Evolutionary conservation across 2,888 invertebrate genomes (phyloP), one percentile per base, ranked within the genome.

Genomic region (Drosophila meridionalis): DNA sequence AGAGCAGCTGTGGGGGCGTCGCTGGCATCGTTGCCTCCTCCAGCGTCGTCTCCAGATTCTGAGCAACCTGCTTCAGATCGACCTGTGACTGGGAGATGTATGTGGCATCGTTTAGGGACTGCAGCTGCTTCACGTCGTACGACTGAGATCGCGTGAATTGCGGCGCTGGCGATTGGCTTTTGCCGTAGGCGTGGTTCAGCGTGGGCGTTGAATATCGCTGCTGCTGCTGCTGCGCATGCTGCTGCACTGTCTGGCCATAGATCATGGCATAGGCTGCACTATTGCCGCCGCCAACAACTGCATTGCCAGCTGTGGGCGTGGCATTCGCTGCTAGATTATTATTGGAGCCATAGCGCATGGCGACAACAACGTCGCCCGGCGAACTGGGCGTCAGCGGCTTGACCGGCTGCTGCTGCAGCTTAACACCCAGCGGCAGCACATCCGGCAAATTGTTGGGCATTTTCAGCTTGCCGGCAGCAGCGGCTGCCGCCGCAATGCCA

Each of bases 391-490:
- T 47, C 30, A 65, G 20, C 58, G 57, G 58, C 61, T 90, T 89
- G 11, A 38, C 53, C 70, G 90, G 71, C 87, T 88, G 70, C 64
- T 87, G 85, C 57, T 92, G 92, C 67, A 92, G 91, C 87, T 94
- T 95, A 4, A 93, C 94, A 56, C 94, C 94, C 69, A 94, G 92
- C n/a, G 94, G 94, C 69, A 94, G 89, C 12, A 95, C 94, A 87
- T 94, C 94, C 9, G 94, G 95, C 73, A 95, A 85, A 82, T 94
- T 93, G 70, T 93, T 93, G 77, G 92, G 84, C 82, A 93, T 72
- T 72, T 90, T 92, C 79, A 93, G 76, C 61, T 90, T 92, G n/a
- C 88, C 83, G 60, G 82, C 78, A 32, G 69, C 82, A 58, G 82
- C 78, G 32, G 82, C 78, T 26, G 69, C 82, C 52, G 82, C 78